Evolutionary conservation across 2,888 invertebrate species (phyloP).

Genomic region (Orthosia gothica): DNA sequence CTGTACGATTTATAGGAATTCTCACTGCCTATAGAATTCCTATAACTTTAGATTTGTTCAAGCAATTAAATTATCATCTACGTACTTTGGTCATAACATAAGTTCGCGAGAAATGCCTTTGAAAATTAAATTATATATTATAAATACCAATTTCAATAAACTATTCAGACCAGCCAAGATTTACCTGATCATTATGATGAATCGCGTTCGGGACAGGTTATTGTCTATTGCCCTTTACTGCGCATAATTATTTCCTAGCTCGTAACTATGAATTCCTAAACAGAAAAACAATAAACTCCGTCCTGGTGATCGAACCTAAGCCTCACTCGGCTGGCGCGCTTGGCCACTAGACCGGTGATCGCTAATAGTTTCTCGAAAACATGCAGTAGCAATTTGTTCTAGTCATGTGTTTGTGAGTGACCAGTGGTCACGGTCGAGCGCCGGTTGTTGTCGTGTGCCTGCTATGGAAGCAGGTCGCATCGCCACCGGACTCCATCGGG

Average conservation of each 20-base stretch:
- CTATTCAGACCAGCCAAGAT: background rate
- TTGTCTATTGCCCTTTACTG: background rate
- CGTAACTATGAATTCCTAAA: slow-evolving; percentile 30
- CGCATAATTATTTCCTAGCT: background rate
- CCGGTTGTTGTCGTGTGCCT: slow-evolving; percentile 59
- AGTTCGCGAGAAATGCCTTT: background rate
- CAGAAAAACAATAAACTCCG: slow-evolving; percentile 24
- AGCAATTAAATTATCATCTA: background rate
- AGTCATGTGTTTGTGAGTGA: slow-evolving; percentile 36
- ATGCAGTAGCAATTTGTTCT: slow-evolving; percentile 32
- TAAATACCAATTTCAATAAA: background rate
- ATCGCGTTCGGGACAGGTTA: background rate
- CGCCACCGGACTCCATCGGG: slow-evolving; percentile 60
- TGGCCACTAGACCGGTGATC: slow-evolving; percentile 18
- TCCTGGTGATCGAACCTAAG: background rate
- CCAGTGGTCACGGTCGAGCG: slow-evolving; percentile 66
- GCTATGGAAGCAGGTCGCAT: slow-evolving; percentile 47
- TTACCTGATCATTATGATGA: background rate
- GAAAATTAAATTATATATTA: background rate
- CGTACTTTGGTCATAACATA: background rate
- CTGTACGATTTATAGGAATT: slow-evolving; percentile 48
- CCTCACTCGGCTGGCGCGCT: background rate
- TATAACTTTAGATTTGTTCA: slow-evolving; percentile 6
- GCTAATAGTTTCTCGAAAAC: slow-evolving; percentile 22
- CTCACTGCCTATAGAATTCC: background rate